phyloP scores from a whole-genome alignment of 2,888 invertebrate species.

The Pandemis heparana region DNA sequence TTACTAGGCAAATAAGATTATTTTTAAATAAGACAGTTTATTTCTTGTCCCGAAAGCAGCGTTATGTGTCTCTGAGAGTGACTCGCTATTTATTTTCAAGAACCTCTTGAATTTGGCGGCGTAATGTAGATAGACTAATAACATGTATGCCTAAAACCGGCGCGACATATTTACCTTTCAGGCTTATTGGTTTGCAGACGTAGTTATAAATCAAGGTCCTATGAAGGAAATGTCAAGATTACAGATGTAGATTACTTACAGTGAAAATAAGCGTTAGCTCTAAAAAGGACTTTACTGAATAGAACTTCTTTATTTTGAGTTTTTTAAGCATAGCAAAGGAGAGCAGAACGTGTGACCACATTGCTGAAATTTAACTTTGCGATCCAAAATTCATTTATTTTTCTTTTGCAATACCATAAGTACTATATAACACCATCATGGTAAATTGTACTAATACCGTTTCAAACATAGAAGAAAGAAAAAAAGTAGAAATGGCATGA shows the following conservation, averaged over 20 bases:
- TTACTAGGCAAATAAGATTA: no score
- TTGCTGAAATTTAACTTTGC: background rate
- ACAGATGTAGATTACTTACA: background rate
- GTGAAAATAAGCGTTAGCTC: background rate
- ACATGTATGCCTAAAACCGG: background rate
- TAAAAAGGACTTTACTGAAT: background rate
- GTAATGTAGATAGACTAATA: background rate
- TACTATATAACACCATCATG: no score
- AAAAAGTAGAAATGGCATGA: no score
- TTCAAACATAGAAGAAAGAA: no score
- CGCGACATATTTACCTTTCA: constrained; percentile 6
- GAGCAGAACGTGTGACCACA: background rate
- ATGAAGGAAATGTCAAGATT: background rate
- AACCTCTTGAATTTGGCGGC: background rate
- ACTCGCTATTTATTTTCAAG: background rate
- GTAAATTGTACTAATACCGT: no score
- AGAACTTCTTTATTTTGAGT: no score
- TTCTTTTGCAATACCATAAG: no score
- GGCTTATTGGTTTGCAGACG: constrained; percentile 8
- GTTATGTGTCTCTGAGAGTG: background rate
- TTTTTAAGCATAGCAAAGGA: background rate
- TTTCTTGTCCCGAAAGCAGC: background rate
- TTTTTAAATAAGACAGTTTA: no score
- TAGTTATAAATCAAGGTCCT: background rate
- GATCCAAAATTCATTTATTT: background rate